Conservation (phyloP, 2,888 invertebrate genomes). For the Deilephila elpenor region DNA sequence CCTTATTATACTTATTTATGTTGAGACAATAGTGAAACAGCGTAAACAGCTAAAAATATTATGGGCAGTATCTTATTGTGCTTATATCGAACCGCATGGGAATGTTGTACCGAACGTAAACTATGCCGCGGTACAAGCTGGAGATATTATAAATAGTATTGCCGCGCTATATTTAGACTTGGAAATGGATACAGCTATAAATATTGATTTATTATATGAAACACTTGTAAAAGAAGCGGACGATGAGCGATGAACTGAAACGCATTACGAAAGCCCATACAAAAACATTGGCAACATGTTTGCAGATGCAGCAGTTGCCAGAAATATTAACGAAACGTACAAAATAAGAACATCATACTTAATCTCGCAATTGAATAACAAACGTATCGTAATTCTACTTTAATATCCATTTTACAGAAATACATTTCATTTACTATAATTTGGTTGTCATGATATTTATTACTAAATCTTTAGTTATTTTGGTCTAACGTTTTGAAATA, state of each 20-base stretch:
- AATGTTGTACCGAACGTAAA: neutral
- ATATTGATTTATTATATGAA: conserved; percentile 21
- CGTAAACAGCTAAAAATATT: neutral
- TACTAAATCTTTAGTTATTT: no score
- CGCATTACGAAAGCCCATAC: neutral
- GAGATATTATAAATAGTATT: neutral
- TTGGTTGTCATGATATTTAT: no score
- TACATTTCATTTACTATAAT: neutral
- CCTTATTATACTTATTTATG: no score
- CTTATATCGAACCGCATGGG: neutral
- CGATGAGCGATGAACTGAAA: neutral
- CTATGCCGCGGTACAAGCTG: neutral
- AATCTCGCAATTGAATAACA: neutral
- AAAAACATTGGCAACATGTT: neutral
- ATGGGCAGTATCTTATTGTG: neutral
- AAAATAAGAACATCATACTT: neutral
- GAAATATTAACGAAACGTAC: neutral
- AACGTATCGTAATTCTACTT: neutral
- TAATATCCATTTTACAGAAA: neutral
- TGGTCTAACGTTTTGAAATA: no score
- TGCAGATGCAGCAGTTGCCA: no score
- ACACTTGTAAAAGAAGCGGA: neutral
- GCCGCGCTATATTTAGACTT: conserved; percentile 8
- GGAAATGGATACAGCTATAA: conserved; percentile 9
- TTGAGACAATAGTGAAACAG: no score